phyloP scores from a whole-genome alignment of 2,797 vertebrate species.

The Rhincodon typus region DNA sequence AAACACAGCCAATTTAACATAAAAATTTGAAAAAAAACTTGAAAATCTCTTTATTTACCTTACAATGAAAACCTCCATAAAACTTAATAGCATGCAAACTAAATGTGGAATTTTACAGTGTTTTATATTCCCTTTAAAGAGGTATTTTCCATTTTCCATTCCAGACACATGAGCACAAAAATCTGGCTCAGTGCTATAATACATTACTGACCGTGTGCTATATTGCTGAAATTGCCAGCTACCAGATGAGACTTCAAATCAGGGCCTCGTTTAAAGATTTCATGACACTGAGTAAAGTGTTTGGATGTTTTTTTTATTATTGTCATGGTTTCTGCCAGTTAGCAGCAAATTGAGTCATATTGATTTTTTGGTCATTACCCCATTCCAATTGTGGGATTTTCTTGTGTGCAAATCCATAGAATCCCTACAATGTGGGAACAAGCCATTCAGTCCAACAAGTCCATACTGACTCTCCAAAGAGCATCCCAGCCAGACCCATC shows the following conservation, averaged over 20 bases:
- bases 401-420: too few species aligned
- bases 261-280: too few species aligned
- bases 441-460: too few species aligned
- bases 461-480: too few species aligned
- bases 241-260: background rate
- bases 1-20: background rate
- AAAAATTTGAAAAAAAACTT: background rate
- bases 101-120: background rate
- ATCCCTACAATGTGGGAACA: too few species aligned
- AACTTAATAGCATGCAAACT: background rate
- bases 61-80: background rate
- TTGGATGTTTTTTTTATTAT: background rate
- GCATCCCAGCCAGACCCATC: too few species aligned
- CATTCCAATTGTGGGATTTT: background rate
- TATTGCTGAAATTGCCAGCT: background rate
- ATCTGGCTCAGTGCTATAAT: background rate
- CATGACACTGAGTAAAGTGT: background rate
- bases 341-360: too few species aligned
- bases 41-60: background rate
- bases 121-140: background rate
- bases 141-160: background rate
- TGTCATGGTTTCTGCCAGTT: too few species aligned
- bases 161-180: background rate
- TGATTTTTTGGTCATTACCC: background rate
- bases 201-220: background rate